Evolutionary conservation across 1,140 invertebrate genomes (phyloP).

Genomic region (Drosophila arizonae): DNA sequence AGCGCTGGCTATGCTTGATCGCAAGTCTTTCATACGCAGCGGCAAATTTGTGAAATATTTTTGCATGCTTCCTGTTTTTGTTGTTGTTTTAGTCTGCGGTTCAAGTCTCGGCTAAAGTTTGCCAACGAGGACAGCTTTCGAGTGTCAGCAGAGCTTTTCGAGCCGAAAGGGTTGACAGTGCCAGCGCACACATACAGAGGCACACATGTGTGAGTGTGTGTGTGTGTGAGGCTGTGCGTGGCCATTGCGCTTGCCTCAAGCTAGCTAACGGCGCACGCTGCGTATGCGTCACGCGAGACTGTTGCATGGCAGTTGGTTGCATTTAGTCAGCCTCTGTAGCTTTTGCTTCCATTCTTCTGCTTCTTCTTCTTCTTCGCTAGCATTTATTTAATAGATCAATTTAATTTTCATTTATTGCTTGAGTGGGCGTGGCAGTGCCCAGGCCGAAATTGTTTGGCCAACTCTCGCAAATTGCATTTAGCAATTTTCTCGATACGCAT

Average conservation of each 20-base stretch:
- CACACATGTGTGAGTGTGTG: not conserved
- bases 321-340: not conserved
- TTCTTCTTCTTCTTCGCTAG: not conserved
- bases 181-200: conserved; percentile 1
- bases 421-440: not conserved
- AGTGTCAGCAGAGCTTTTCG: conserved; percentile 58
- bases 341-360: not conserved
- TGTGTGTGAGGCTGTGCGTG: conserved; percentile 6
- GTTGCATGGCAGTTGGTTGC: not conserved
- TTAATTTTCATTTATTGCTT: conserved; percentile 54
- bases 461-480: conserved; percentile 61
- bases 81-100: conserved; percentile 32
- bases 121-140: conserved; percentile 59
- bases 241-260: conserved; percentile 48
- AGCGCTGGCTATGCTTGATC: not conserved
- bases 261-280: conserved; percentile 18
- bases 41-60: conserved; percentile 27
- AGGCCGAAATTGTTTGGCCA: conserved; percentile 31
- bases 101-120: conserved; percentile 65
- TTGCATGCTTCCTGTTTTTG: not conserved
- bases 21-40: conserved; percentile 4
- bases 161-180: conserved; percentile 56
- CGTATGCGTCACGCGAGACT: conserved; percentile 56
- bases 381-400: conserved; percentile 7
- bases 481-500: conserved; percentile 48